A percentile compares a stretch with the other conserved stretches of the same genome.
phyloP scores from a whole-genome alignment of 2,113 vertebrate species.

The Coracopsis vasa region DNA sequence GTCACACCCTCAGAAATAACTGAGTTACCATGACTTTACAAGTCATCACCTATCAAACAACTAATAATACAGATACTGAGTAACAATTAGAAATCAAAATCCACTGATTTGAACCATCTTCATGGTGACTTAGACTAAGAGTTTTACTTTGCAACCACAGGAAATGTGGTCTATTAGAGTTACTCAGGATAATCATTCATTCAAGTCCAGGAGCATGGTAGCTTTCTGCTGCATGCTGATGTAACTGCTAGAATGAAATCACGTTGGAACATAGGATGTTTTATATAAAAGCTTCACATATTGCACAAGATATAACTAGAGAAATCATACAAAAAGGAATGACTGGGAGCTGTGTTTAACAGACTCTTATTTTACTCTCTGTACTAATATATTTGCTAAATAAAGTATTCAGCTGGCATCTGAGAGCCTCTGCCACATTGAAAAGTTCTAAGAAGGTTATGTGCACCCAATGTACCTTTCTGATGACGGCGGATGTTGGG shows the following conservation, averaged over 20 bases:
- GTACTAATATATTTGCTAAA: not conserved
- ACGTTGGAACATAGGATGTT: rapidly evolving
- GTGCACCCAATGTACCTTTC: not conserved
- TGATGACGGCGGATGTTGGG: not conserved
- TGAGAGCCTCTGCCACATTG: not conserved
- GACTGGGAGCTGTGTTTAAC: not conserved
- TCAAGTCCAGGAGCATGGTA: not conserved
- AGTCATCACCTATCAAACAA: not conserved
- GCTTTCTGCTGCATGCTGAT: not conserved
- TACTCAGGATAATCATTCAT: not conserved
- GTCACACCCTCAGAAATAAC: not conserved
- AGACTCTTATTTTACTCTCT: not conserved
- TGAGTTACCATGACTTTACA: not conserved
- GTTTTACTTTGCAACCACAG: not conserved
- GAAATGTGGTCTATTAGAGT: not conserved
- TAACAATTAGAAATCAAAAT: not conserved
- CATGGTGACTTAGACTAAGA: not conserved
- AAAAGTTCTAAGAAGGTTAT: not conserved
- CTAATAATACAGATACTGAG: not conserved
- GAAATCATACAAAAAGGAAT: not conserved
- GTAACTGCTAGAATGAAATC: not conserved
- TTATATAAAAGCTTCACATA: not conserved
- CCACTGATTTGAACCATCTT: not conserved
- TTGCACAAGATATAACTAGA: not conserved
- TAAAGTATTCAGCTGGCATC: not conserved